Conservation (phyloP, 2,113 vertebrate genomes). For the Coryphaenoides rupestris region DNA sequence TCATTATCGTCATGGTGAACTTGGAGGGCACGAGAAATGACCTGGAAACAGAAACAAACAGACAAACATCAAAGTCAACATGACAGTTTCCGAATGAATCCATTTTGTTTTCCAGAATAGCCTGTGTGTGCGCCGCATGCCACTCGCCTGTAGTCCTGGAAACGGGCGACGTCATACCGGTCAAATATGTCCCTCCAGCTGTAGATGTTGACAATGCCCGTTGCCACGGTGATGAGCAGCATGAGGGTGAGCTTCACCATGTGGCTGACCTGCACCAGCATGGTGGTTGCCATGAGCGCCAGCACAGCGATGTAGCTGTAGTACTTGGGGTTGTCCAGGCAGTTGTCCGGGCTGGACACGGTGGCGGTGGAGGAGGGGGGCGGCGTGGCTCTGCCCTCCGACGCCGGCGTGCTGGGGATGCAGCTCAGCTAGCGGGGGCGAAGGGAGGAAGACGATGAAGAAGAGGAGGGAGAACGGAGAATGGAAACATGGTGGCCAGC, state of each 20-base stretch:
- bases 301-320: slow-evolving; percentile 86
- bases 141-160: slow-evolving; percentile 78
- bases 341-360: slow-evolving; percentile 50
- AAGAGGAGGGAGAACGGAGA: not conserved
- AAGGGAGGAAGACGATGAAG: not conserved
- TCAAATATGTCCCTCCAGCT: slow-evolving; percentile 88
- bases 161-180: slow-evolving; percentile 78
- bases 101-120: not conserved
- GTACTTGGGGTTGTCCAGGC: slow-evolving; percentile 86
- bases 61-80: not conserved
- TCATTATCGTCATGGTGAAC: slow-evolving; percentile 87
- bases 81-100: too few relatives aligned
- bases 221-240: slow-evolving; percentile 79
- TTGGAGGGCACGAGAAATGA: slow-evolving; percentile 81
- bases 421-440: slow-evolving; percentile 81
- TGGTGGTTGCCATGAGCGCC: slow-evolving; percentile 88
- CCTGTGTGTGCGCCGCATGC: too few relatives aligned
- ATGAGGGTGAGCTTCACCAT: slow-evolving; percentile 96
- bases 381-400: slow-evolving; percentile 43
- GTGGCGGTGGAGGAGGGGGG: slow-evolving; percentile 18
- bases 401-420: slow-evolving; percentile 56
- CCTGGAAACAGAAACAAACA: slow-evolving; percentile 58
- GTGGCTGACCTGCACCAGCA: slow-evolving; percentile 98
- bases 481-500: too few relatives aligned
- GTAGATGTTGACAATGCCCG: slow-evolving; percentile 82